Evolutionary conservation across 1,140 invertebrate genomes (phyloP).

Genomic region (Holcopasites calliopsidis): DNA sequence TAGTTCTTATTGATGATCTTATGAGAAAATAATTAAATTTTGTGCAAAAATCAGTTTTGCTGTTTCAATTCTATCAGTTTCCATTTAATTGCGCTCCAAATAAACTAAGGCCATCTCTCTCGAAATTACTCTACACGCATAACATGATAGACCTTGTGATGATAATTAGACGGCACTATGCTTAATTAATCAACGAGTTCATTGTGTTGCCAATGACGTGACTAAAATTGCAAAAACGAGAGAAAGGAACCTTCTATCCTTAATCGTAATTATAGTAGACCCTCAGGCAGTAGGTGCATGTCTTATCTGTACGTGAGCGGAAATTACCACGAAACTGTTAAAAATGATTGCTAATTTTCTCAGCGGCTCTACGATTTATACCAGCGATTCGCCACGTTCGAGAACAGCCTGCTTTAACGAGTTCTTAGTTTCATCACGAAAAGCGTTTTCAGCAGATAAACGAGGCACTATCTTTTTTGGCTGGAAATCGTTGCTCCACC

Average conservation of each 20-base stretch:
- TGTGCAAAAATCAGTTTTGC: too few species aligned
- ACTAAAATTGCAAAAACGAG: not conserved
- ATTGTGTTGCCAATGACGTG: not conserved
- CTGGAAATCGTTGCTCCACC: too few species aligned
- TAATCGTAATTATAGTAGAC: not conserved
- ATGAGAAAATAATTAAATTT: too few species aligned
- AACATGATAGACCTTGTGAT: not conserved
- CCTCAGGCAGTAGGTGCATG: not conserved
- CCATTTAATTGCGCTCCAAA: too few species aligned
- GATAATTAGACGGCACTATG: not conserved
- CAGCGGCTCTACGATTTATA: not conserved
- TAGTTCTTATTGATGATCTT: too few species aligned
- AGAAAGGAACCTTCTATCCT: not conserved
- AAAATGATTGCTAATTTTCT: conserved; percentile 30
- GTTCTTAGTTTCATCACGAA: conserved; percentile 10
- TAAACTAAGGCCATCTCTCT: too few species aligned
- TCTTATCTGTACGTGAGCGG: not conserved
- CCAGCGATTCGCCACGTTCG: not conserved
- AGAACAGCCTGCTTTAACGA: conserved; percentile 24
- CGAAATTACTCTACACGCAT: not conserved
- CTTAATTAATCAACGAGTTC: conserved; percentile 7
- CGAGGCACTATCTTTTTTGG: not conserved
- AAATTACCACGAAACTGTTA: conserved; percentile 23
- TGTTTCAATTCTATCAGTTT: too few species aligned
- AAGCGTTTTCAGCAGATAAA: not conserved